Conservation (phyloP, 2,888 invertebrate genomes). For the Drosophila hamatofila region DNA sequence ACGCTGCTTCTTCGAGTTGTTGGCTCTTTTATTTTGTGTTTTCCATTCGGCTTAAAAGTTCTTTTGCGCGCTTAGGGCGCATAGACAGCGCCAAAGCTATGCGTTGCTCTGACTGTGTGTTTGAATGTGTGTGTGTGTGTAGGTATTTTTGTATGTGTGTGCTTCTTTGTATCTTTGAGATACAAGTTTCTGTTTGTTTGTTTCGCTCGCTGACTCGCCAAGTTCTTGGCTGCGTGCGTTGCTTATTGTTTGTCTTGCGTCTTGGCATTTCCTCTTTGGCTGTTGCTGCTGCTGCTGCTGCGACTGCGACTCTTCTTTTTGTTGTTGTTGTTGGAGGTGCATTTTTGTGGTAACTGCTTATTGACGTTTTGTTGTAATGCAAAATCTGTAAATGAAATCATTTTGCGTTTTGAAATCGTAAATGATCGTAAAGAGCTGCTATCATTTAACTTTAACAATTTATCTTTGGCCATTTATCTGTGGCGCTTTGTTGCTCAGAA, state of each 20-base stretch:
- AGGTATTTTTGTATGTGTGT: conserved; percentile 18
- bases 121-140: conserved; percentile 26
- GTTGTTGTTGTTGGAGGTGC: conserved; percentile 6
- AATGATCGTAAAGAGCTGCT: conserved; percentile 7
- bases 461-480: conserved; percentile 13
- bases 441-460: conserved; percentile 5
- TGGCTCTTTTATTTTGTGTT: conserved; percentile 33
- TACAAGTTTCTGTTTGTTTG: conserved; percentile 73
- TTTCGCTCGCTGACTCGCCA: conserved; percentile 58
- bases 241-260: conserved; percentile 58
- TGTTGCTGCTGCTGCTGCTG: conserved; percentile 1
- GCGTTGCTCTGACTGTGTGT: conserved; percentile 26
- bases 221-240: conserved; percentile 51
- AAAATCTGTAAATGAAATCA: conserved; percentile 27
- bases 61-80: conserved; percentile 66
- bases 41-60: conserved; percentile 56
- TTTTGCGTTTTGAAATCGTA: conserved; percentile 6
- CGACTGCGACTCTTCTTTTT: background rate
- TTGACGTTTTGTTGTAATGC: conserved; percentile 37
- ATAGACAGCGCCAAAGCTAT: conserved; percentile 54
- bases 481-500: conserved; percentile 20
- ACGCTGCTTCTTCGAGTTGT: conserved; percentile 66
- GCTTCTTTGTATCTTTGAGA: conserved; percentile 66
- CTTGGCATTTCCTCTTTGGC: conserved; percentile 66
- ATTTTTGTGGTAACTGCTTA: conserved; percentile 54